Percentiles rank a stretch among this genome's conserved stretches.
phyloP scores from a whole-genome alignment of 2,113 vertebrate genomes.

The Athene noctua region DNA sequence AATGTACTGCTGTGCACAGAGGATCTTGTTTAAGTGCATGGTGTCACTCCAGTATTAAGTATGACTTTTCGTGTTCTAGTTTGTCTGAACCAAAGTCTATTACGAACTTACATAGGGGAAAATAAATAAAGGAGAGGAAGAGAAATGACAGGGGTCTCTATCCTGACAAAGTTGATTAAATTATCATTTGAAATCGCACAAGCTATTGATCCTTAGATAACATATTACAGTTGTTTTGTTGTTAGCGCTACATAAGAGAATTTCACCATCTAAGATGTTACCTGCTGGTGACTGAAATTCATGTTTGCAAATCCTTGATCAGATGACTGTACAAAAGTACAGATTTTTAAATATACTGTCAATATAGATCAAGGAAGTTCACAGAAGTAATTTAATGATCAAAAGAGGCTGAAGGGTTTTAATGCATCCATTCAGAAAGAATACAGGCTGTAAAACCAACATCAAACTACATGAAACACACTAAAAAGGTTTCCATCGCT shows the following conservation, averaged over 20 bases:
- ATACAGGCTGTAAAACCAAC: not conserved
- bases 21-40: not conserved
- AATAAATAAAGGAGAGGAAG: not conserved
- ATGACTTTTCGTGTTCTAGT: not conserved
- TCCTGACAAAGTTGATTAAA: not conserved
- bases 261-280: not conserved
- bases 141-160: not conserved
- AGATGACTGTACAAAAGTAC: not conserved
- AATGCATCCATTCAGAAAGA: not conserved
- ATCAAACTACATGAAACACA: not conserved
- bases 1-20: not conserved
- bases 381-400: not conserved
- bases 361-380: not conserved
- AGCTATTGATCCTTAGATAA: fast-evolving
- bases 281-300: not conserved
- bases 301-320: not conserved
- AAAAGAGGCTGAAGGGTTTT: not conserved
- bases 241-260: not conserved
- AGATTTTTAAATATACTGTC: not conserved
- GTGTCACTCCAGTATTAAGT: not conserved
- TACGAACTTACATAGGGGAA: not conserved
- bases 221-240: not conserved
- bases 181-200: not conserved
- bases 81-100: not conserved
- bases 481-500: not conserved